These are phyloP conservation scores for Tenthredo notha DNA, from an alignment of 2,888 invertebrate genomes.

Conservation along the genomic window DNA sequence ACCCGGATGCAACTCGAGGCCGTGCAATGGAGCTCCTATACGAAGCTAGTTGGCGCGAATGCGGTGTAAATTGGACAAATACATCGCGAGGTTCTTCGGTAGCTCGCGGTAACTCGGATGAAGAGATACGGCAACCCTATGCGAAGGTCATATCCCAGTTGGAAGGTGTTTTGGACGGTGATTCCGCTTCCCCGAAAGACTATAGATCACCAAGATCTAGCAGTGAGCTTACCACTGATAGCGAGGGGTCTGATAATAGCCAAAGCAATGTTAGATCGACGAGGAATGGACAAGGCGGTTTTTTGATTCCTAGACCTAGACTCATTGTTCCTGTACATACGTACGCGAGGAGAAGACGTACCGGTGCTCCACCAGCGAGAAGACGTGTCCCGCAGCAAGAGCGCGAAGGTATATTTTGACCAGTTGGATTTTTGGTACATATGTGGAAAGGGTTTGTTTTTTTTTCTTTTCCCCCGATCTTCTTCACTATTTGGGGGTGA, in stretches of 20 bases:
- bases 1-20: constrained; percentile 85
- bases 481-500: not conserved
- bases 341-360: constrained; percentile 89
- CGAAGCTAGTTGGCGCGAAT: constrained; percentile 91
- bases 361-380: constrained; percentile 84
- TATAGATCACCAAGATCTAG: constrained; percentile 66
- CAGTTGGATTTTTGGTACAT: not conserved
- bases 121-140: constrained; percentile 61
- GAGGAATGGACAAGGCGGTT: constrained; percentile 74
- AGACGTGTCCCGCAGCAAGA: constrained; percentile 77
- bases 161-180: constrained; percentile 67
- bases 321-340: constrained; percentile 94
- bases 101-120: constrained; percentile 32
- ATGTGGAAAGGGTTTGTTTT: not conserved
- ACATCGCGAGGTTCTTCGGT: constrained; percentile 51
- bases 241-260: constrained; percentile 67
- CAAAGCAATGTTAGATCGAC: constrained; percentile 66
- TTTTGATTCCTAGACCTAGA: constrained; percentile 91
- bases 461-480: not conserved
- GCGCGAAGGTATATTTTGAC: constrained; percentile 71
- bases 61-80: constrained; percentile 74
- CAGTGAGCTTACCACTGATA: constrained; percentile 67
- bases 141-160: constrained; percentile 68
- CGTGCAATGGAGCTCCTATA: constrained; percentile 89
- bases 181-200: not conserved